A percentile compares a stretch with the other conserved stretches of the same genome.
These are phyloP conservation scores for Typhlichthys eigenmanni DNA, from an alignment of 2,797 vertebrate genomes.

Conservation along the genomic window DNA sequence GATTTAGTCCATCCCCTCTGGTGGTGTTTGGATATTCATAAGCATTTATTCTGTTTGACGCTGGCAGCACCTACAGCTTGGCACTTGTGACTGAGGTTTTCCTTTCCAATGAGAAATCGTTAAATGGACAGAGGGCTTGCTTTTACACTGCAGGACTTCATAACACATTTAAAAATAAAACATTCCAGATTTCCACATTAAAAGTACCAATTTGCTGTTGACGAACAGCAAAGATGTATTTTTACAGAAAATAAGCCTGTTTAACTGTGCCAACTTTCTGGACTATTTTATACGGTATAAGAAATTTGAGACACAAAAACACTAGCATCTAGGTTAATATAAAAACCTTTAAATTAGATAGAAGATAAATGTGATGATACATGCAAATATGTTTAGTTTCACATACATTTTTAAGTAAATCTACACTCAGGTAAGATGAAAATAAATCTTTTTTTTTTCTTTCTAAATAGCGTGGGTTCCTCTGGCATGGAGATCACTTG, in stretches of 20 bases:
- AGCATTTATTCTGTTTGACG: slow-evolving; percentile 69
- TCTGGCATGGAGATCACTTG: no score
- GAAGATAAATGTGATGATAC: slow-evolving; percentile 17
- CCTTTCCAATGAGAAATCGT: slow-evolving; percentile 62
- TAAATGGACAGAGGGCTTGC: slow-evolving; percentile 60
- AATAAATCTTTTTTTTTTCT: no score
- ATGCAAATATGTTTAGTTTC: not conserved
- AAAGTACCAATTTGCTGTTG: slow-evolving; percentile 20
- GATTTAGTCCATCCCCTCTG: slow-evolving; percentile 68
- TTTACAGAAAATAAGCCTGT: not conserved
- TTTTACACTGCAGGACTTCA: slow-evolving; percentile 57
- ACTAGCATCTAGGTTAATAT: not conserved
- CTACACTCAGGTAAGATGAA: not conserved
- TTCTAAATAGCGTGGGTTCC: no score
- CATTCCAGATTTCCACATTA: slow-evolving; percentile 44
- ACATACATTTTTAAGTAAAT: not conserved
- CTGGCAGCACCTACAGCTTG: slow-evolving; percentile 66
- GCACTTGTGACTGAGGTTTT: slow-evolving; percentile 49
- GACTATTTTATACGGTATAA: not conserved
- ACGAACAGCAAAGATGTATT: slow-evolving; percentile 22
- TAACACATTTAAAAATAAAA: slow-evolving; percentile 61
- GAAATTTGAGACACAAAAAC: not conserved
- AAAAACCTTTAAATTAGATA: slow-evolving; percentile 9
- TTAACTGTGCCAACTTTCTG: not conserved
- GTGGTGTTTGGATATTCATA: slow-evolving; percentile 72